Evolutionary conservation across 2,888 invertebrate genomes (phyloP), one percentile per base, ranked within the genome.

Genomic region (Rhingia rostrata): DNA sequence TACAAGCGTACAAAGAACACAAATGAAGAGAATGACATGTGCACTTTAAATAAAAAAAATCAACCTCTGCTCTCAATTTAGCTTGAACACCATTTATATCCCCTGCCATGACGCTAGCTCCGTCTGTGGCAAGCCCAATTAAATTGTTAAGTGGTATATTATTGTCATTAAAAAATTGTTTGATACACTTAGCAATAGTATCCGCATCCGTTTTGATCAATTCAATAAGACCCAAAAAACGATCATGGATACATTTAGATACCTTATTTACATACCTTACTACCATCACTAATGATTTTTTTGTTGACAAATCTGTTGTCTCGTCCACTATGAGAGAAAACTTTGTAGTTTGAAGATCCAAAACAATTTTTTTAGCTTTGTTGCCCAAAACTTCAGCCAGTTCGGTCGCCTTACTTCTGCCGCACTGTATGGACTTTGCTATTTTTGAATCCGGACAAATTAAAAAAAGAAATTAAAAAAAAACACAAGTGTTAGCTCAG

Each of bases 401-500:
- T 54, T 74, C 37, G 4, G 64, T 64, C 1, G 74, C 63, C 32
- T 64, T 64, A 6, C 64, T 74, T 4, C 64, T 10, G 9, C 47
- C 4, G 22, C 74, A 74, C 6, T 56, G 30, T 4, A 74, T 32
- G 1, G 47, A 12, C 9, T 74, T 43, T 0, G 64, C 64, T 7
- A 64, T 41, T 74, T 74, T 56, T 0, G 74, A 74, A 39, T 64
- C 74, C 5, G 74, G 43, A 30, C 56, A 74, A n/a, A n/a, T n/a
- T n/a, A n/a, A n/a, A n/a, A n/a, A n/a, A n/a, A n/a, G n/a, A n/a
- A n/a, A n/a, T n/a, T n/a, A n/a, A n/a, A n/a, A 14, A 70, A 70
- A 30, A 70, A 60, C 2, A 73, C 53, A 6, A 73, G 45, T 14
- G 37, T 61, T 3, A 61, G 54, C 45, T 63, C 73, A 7, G 63